Evolutionary conservation across 2,113 vertebrate genomes (phyloP), one percentile per base, ranked within the genome.

Genomic region (Carollia perspicillata): DNA sequence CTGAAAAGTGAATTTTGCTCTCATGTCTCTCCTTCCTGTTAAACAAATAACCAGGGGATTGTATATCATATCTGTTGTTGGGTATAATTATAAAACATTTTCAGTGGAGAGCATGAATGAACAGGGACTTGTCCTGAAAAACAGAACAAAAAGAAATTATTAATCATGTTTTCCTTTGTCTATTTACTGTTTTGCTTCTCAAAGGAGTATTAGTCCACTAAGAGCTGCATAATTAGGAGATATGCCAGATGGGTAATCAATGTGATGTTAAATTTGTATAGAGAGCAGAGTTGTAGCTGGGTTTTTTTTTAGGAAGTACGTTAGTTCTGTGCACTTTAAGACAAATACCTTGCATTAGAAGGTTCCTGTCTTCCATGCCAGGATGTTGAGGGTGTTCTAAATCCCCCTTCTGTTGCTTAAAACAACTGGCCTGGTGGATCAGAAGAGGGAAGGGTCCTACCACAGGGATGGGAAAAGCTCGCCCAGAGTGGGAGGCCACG

Each of bases 221-320:
- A 97, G 97, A 98, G 97, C 97, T 97, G 98, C 97, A 97, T 98
- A 98, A 98, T 98, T 98, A 98, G 98, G 97, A 98, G 90, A 90
- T 84, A 98, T 96, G 98, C 98, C 98, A 98, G 98, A 98, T 98
- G 98, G 98, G 97, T 98, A 98, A 98, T 98, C 98, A 98, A 98
- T 98, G 98, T 98, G 98, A 97, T 97, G 98, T 98, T 97, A 98
- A 98, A 98, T 98, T 98, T 98, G 98, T 98, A 98, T 98, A 97
- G 95, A 97, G 97, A 95, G 77, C 66, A 83, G 81, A 86, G 93
- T 85, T 78, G 35, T 30, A 90, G 90, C 96, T 97, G 97, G 83
- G 77, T 37, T 28, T 71, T 66, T 30, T 30, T 63, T 63, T 13
- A 63, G 90, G 77, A 95, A 90, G 91, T 95, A 95, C 84, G 98